Conservation (phyloP, 2,888 invertebrate species). For the Operophtera brumata region DNA sequence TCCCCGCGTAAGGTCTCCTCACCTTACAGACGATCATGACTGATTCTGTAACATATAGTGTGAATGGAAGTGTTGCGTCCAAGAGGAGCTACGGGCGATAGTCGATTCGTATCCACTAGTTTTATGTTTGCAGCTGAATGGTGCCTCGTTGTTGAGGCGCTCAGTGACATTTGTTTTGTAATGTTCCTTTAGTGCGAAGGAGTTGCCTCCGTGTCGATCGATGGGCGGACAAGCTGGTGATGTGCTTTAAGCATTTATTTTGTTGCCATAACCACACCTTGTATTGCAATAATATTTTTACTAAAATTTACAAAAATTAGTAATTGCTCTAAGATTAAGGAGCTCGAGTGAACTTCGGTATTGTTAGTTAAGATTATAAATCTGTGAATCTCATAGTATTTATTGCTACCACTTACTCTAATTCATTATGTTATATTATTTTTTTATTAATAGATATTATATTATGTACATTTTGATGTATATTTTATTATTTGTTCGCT, state of each 20-base stretch:
- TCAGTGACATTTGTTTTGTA: slow-evolving; percentile 66
- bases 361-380: slow-evolving; percentile 80
- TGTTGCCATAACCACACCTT: slow-evolving; percentile 81
- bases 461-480: slow-evolving; percentile 81
- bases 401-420: slow-evolving; percentile 79
- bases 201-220: slow-evolving; percentile 72
- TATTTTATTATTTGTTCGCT: slow-evolving; percentile 78
- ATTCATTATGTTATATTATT: slow-evolving; percentile 76
- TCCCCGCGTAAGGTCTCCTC: slow-evolving; percentile 85
- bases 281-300: slow-evolving; percentile 80
- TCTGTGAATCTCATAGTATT: slow-evolving; percentile 82
- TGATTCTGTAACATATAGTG: slow-evolving; percentile 80
- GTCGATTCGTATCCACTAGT: slow-evolving; percentile 79
- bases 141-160: slow-evolving; percentile 64
- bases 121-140: slow-evolving; percentile 73
- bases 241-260: slow-evolving; percentile 82
- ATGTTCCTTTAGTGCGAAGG: slow-evolving; percentile 79
- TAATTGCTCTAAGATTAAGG: slow-evolving; percentile 71
- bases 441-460: slow-evolving; percentile 75
- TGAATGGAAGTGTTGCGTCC: slow-evolving; percentile 77
- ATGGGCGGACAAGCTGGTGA: slow-evolving; percentile 76
- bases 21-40: slow-evolving; percentile 69
- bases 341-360: slow-evolving; percentile 73
- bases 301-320: slow-evolving; percentile 78
- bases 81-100: slow-evolving; percentile 66